Conservation (phyloP, 2,888 invertebrate species). For the Globia sparganii region DNA sequence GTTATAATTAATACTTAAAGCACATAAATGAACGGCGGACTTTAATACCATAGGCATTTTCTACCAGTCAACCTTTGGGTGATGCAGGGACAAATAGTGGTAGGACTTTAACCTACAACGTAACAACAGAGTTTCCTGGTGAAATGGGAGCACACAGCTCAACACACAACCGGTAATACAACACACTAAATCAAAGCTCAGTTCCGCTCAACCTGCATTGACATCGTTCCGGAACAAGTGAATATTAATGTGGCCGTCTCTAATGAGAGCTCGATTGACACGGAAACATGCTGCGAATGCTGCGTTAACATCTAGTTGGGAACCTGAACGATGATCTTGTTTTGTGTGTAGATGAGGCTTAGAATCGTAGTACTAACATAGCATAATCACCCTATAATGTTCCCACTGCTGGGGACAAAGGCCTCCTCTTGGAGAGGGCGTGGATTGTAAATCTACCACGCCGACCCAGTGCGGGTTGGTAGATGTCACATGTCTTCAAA, state of each 20-base stretch:
- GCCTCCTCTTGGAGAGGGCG: background rate
- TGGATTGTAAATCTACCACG: background rate
- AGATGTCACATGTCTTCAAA: background rate
- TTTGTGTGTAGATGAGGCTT: slow-evolving; percentile 1
- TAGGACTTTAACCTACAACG: background rate
- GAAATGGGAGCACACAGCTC: slow-evolving; percentile 23
- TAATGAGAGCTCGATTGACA: slow-evolving; percentile 71
- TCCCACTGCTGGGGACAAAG: background rate
- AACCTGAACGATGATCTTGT: slow-evolving; percentile 19
- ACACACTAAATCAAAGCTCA: slow-evolving; percentile 71
- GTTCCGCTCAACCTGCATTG: slow-evolving; percentile 66
- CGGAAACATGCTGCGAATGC: slow-evolving; percentile 55
- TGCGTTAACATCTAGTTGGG: slow-evolving; percentile 44
- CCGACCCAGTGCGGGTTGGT: background rate
- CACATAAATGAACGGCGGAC: no score
- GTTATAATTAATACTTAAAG: no score
- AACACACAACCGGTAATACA: slow-evolving; percentile 65
- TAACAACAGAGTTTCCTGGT: slow-evolving; percentile 7
- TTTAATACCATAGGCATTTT: no score
- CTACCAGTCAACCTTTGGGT: no score
- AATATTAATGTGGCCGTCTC: slow-evolving; percentile 70
- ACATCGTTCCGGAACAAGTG: slow-evolving; percentile 65
- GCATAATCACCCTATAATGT: background rate
- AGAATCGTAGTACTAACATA: background rate
- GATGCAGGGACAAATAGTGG: no score